Percentiles rank a stretch among this genome's conserved stretches.
Conservation (phyloP, 2,797 vertebrate species). For the Siniperca obscura region DNA sequence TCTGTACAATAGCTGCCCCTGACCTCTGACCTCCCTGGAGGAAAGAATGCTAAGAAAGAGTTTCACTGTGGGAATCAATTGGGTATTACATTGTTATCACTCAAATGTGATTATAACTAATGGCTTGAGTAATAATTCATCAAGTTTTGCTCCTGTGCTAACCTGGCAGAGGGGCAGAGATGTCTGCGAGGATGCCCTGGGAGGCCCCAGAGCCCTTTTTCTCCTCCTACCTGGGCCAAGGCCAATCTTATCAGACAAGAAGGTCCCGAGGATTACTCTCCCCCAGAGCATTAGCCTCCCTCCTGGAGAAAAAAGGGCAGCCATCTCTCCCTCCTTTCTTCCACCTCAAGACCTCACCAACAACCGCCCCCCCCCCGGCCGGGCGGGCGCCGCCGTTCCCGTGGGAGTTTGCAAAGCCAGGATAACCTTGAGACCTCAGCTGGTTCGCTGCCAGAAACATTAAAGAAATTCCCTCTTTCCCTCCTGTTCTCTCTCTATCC, state of each 20-base stretch:
- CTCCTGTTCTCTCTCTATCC: constrained; percentile 79
- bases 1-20: constrained; percentile 48
- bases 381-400: constrained; percentile 97
- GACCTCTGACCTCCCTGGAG: constrained; percentile 52
- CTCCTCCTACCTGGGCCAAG: constrained; percentile 77
- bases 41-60: constrained; percentile 35
- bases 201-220: constrained; percentile 70
- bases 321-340: constrained; percentile 76
- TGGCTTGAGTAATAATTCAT: constrained; percentile 68
- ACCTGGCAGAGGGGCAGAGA: constrained; percentile 62
- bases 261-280: constrained; percentile 79
- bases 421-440: constrained; percentile 91
- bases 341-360: constrained; percentile 73
- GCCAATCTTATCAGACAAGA: constrained; percentile 70
- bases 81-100: constrained; percentile 57
- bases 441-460: constrained; percentile 91
- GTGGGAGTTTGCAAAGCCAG: constrained; percentile 91
- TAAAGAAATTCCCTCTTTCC: constrained; percentile 82
- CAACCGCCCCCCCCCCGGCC: constrained; percentile 70
- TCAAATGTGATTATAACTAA: constrained; percentile 60
- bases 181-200: constrained; percentile 63
- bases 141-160: constrained; percentile 44
- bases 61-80: constrained; percentile 41
- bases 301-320: constrained; percentile 81
- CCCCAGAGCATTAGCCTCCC: constrained; percentile 75